These are phyloP conservation scores for Oikopleura albicans DNA, from an alignment of 23 tunicate species.

Conservation along the genomic window DNA sequence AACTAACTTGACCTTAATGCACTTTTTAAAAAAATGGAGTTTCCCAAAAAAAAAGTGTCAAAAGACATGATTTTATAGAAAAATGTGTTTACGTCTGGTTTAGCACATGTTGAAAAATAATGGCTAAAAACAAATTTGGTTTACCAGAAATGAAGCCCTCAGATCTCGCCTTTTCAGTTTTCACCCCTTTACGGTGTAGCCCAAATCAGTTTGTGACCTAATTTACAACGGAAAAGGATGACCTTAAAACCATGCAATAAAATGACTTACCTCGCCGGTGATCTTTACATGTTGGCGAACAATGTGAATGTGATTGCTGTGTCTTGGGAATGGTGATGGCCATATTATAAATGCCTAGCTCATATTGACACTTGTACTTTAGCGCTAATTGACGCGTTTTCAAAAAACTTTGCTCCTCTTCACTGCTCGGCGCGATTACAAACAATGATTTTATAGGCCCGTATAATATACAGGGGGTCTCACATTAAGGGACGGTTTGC, in stretches of 20 bases:
- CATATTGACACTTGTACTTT: slow-evolving; percentile 64
- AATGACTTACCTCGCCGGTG: neutral
- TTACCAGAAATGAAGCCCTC: too few relatives aligned
- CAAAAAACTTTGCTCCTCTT: slow-evolving; percentile 40
- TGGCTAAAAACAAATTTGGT: too few relatives aligned
- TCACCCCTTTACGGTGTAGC: too few relatives aligned
- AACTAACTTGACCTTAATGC: too few relatives aligned
- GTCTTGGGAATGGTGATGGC: neutral
- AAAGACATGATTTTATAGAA: too few relatives aligned
- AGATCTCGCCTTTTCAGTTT: too few relatives aligned
- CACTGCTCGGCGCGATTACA: slow-evolving; percentile 20
- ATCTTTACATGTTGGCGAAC: slow-evolving; percentile 12
- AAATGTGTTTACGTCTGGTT: too few relatives aligned
- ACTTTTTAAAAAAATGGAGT: too few relatives aligned
- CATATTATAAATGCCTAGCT: slow-evolving; percentile 34
- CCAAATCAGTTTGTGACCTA: too few relatives aligned
- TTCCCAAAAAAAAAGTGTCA: too few relatives aligned
- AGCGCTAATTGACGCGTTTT: slow-evolving; percentile 34
- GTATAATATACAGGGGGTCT: neutral
- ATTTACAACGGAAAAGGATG: neutral
- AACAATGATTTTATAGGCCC: neutral
- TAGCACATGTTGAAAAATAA: too few relatives aligned
- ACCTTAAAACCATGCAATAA: neutral
- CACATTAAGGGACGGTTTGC: too few relatives aligned
- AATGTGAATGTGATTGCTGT: neutral